A percentile compares a stretch with the other conserved stretches of the same genome.
These are phyloP conservation scores for Panulirus ornatus DNA, from an alignment of 1,140 invertebrate species.

Conservation along the genomic window DNA sequence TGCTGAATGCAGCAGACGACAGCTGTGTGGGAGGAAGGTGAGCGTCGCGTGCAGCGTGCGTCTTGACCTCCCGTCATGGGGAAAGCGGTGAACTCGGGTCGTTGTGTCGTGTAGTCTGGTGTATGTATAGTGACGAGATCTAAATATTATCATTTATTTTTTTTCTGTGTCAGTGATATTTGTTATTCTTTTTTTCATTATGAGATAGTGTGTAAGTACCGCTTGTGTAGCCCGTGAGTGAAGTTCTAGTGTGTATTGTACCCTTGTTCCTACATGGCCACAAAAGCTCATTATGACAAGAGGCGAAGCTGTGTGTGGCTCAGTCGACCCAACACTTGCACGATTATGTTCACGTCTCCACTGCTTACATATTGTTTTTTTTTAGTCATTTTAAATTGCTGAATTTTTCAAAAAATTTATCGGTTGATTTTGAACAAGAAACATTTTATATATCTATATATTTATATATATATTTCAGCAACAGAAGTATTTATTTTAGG, in stretches of 20 bases:
- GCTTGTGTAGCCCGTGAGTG: conserved; percentile 48
- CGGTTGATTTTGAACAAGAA: conserved; percentile 8
- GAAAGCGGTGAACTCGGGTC: not conserved
- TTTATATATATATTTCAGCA: conserved; percentile 40
- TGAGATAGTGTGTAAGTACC: conserved; percentile 27
- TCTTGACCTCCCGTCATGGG: not conserved
- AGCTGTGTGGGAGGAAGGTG: not conserved
- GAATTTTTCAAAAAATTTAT: conserved; percentile 15
- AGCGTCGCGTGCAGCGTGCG: too few relatives aligned
- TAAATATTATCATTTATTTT: conserved; percentile 15
- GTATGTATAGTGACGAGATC: not conserved
- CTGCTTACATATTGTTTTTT: not conserved
- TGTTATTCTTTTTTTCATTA: conserved; percentile 1
- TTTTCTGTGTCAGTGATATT: conserved; percentile 5
- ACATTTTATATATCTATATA: too few relatives aligned
- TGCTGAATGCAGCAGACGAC: not conserved
- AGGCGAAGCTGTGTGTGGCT: not conserved
- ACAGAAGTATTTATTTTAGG: not conserved
- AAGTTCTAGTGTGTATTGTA: conserved; percentile 45
- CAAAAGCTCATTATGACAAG: conserved; percentile 34
- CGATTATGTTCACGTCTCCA: not conserved
- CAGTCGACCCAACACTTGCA: not conserved
- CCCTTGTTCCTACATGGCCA: conserved; percentile 19
- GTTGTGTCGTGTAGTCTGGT: conserved; percentile 37
- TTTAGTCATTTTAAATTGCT: conserved; percentile 1